Evolutionary conservation across 2,888 invertebrate species (phyloP), one percentile per base, ranked within the genome.

Genomic region (Cephus pygmeus): DNA sequence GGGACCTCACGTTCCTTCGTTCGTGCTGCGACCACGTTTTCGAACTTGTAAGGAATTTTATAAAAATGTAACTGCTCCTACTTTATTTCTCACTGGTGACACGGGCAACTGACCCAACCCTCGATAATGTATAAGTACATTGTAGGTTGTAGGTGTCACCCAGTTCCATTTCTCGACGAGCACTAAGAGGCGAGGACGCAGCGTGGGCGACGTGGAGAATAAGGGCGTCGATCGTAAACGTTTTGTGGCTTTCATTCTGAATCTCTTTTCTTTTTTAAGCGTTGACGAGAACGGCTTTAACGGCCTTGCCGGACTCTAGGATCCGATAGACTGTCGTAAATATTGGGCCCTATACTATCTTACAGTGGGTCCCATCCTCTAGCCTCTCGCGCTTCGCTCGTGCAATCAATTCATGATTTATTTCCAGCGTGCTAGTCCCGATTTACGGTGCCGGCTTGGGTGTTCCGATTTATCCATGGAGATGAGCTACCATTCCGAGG

Each of bases 181-280:
- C 40, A 56, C 40, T 9, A 6, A 56, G 23, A 56, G 40, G 9
- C 15, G 71, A 34, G 35, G 74, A 73, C 23, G 34, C 23, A 11
- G 35, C 34, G 74, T 73, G 30, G 74, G 31, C 71, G 30, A 71
- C 30, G 30, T 11, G n/a, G 71, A 71, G 30, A 33, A 23, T 33
- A 12, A 31, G 12, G 30, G 23, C 30, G 35, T 73, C 74, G 74
- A 73, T 73, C 74, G 74, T 73, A 73, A 73, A 73, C 34, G 74
- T 35, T 73, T 34, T 73, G 74, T 73, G 34, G 74, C 15, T 34
- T 34, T 73, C 35, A 34, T 73, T 73, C 40, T 23, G 40, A 23
- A 15, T 56, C 40, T 56, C 40, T 56, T 56, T 15, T 56, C 40
- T 34, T 34, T 73, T 73, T 34, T 34, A 73, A 34, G 23, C 34